Percentiles rank a stretch among this genome's conserved stretches.
Conservation (phyloP, 2,888 invertebrate species). For the Sinopyrophorus schimmeli region DNA sequence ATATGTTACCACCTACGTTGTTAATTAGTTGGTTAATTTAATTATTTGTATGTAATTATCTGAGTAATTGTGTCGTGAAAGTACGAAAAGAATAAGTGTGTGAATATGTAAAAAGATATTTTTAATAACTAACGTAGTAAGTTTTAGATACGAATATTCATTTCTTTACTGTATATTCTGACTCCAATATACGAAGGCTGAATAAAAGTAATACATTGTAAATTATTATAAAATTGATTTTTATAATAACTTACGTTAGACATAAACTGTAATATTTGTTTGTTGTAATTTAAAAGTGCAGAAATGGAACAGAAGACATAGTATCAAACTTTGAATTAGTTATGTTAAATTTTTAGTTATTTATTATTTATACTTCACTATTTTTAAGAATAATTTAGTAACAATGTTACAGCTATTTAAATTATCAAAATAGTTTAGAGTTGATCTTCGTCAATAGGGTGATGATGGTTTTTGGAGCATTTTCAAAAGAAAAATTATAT, state of each 20-base stretch:
- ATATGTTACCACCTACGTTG: not conserved
- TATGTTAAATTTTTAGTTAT: no score
- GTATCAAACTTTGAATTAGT: no score
- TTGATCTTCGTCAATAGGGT: no score
- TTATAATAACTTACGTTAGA: not conserved
- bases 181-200: constrained; percentile 30
- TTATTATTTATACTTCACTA: no score
- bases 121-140: constrained; percentile 37
- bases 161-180: constrained; percentile 31
- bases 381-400: no score
- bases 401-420: no score
- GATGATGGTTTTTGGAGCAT: no score
- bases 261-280: not conserved
- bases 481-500: no score
- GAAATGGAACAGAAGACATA: no score
- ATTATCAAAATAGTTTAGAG: no score
- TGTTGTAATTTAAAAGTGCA: no score
- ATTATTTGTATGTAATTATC: constrained; percentile 5
- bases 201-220: constrained; percentile 10
- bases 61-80: constrained; percentile 12
- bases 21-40: not conserved
- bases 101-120: constrained; percentile 37
- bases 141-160: constrained; percentile 30
- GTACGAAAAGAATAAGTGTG: constrained; percentile 20
- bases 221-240: not conserved